Conservation (phyloP, 1,140 invertebrate genomes). For the Cylas formicarius region DNA sequence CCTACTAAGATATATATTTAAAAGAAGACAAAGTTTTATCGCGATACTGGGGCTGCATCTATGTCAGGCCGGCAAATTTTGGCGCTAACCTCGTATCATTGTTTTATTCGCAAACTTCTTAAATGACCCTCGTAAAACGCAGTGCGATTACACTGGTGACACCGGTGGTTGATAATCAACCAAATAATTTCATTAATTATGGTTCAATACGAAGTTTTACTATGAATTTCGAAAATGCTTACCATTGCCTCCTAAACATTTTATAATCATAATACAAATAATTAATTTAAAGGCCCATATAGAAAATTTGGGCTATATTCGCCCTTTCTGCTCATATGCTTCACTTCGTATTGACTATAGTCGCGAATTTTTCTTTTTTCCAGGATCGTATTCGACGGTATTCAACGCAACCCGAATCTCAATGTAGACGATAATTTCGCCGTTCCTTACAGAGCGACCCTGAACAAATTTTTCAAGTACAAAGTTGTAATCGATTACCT, state of each 20-base stretch:
- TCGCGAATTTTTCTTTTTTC: conserved; percentile 23
- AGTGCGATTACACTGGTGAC: too few species aligned
- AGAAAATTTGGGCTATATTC: background rate
- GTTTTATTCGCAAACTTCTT: too few species aligned
- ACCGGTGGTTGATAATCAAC: too few species aligned
- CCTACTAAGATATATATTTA: too few species aligned
- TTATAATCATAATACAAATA: background rate
- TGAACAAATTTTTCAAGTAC: conserved; percentile 52
- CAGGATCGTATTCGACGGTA: conserved; percentile 57
- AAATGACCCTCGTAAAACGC: too few species aligned
- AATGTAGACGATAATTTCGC: conserved; percentile 42
- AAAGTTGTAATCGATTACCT: conserved; percentile 53
- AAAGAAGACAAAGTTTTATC: too few species aligned
- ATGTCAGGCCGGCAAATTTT: too few species aligned
- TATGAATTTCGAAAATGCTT: background rate
- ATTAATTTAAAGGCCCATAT: background rate
- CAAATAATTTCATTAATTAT: too few species aligned
- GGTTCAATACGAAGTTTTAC: too few species aligned
- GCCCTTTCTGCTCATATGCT: background rate
- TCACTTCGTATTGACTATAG: background rate
- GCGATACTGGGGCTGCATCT: too few species aligned
- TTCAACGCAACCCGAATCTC: conserved; percentile 44
- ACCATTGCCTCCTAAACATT: background rate
- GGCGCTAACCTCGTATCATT: too few species aligned
- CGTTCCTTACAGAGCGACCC: conserved; percentile 52